Conservation (phyloP, 1,140 invertebrate species). For the Papilio xuthus region DNA sequence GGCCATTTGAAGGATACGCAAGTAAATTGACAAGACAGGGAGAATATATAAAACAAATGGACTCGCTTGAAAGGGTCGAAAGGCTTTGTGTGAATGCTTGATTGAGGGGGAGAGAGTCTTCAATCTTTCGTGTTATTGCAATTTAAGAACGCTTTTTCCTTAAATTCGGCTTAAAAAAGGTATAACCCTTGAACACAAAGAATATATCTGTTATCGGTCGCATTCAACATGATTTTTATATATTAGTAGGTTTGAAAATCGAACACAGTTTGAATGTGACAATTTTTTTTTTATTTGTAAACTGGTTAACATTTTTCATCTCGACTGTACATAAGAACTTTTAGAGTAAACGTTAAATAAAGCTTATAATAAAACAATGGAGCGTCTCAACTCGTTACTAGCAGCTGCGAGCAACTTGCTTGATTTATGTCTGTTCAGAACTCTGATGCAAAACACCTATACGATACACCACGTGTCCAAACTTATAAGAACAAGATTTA, state of each 20-base stretch:
- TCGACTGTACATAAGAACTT: background rate
- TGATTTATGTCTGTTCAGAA: slow-evolving; percentile 26
- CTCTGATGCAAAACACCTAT: slow-evolving; percentile 21
- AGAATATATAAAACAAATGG: slow-evolving; percentile 30
- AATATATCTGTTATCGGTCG: background rate
- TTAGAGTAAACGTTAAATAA: slow-evolving; percentile 6
- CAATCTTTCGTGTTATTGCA: slow-evolving; percentile 31
- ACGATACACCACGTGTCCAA: background rate
- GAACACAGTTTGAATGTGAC: too few species aligned
- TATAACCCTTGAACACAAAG: background rate
- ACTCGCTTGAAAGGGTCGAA: slow-evolving; percentile 20
- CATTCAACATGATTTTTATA: too few species aligned
- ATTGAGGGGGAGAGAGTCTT: slow-evolving; percentile 25
- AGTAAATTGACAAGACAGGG: slow-evolving; percentile 35
- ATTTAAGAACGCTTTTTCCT: background rate
- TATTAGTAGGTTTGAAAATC: background rate
- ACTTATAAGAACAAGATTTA: background rate
- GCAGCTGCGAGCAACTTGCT: slow-evolving; percentile 13
- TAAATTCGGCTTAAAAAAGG: background rate
- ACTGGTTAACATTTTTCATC: background rate
- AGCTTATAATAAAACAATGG: slow-evolving; percentile 25
- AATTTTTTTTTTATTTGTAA: background rate
- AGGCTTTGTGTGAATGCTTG: slow-evolving; percentile 30
- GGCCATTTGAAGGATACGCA: slow-evolving; percentile 20
- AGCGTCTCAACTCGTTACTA: slow-evolving; percentile 24